Percentiles rank a stretch among this genome's conserved stretches.
Evolutionary conservation across 2,113 vertebrate species (phyloP).

Genomic region (Planiliza haematocheilus): DNA sequence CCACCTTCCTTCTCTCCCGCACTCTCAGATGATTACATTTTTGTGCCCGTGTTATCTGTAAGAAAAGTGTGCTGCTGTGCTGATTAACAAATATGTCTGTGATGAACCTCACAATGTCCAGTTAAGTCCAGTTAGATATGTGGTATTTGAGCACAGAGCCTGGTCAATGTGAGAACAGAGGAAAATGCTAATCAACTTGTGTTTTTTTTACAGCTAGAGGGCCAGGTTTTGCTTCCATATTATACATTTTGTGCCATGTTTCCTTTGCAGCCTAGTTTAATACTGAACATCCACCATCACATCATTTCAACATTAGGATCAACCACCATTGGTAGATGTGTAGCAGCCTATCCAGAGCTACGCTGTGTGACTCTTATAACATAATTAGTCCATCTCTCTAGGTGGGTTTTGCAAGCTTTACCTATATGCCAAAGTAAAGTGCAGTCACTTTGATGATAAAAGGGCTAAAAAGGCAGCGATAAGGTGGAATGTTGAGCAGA

Average conservation of each 20-base stretch:
- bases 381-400: conserved; percentile 81
- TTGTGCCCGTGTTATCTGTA: conserved; percentile 83
- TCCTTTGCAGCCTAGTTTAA: conserved; percentile 40
- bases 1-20: conserved; percentile 49
- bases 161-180: conserved; percentile 46
- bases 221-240: conserved; percentile 33
- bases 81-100: conserved; percentile 74
- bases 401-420: conserved; percentile 77
- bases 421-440: conserved; percentile 81
- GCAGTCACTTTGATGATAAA: conserved; percentile 82
- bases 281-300: conserved; percentile 41
- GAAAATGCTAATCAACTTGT: conserved; percentile 52
- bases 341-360: conserved; percentile 52
- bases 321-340: conserved; percentile 47
- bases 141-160: conserved; percentile 45
- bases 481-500: conserved; percentile 77
- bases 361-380: conserved; percentile 78
- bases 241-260: conserved; percentile 19
- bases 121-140: conserved; percentile 50
- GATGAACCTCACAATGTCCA: conserved; percentile 67
- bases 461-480: conserved; percentile 78
- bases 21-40: conserved; percentile 80
- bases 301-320: conserved; percentile 58
- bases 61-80: conserved; percentile 73
- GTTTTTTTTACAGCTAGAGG: conserved; percentile 33